Percentiles rank a stretch among this genome's conserved stretches.
Conservation (phyloP, 2,113 vertebrate genomes). For the Scopus umbretta region DNA sequence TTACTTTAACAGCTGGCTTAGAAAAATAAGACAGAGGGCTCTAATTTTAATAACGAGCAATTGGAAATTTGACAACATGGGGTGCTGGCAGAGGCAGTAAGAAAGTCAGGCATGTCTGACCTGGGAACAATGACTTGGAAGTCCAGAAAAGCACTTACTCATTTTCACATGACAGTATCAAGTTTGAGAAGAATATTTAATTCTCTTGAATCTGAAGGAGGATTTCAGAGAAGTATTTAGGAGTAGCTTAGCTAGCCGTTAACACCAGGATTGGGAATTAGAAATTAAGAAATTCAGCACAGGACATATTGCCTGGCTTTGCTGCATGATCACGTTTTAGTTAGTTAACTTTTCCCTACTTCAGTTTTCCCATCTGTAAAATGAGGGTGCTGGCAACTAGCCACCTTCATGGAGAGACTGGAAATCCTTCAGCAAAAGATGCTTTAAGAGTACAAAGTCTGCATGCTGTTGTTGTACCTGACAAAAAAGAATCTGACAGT, state of each 20-base stretch:
- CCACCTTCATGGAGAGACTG: background rate
- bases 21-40: background rate
- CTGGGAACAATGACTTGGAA: background rate
- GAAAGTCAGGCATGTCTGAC: background rate
- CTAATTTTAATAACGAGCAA: background rate
- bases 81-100: background rate
- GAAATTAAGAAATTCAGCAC: background rate
- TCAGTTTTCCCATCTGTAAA: background rate
- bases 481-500: background rate
- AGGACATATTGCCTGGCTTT: background rate
- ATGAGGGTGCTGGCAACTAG: background rate
- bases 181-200: background rate
- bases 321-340: background rate
- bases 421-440: background rate
- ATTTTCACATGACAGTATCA: background rate
- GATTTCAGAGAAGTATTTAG: background rate
- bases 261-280: background rate
- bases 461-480: background rate
- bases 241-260: background rate
- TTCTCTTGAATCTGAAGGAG: constrained; percentile 1
- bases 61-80: background rate
- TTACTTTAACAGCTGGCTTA: background rate
- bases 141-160: background rate
- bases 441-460: background rate
- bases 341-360: background rate